These are phyloP conservation scores for Phengaris alcon DNA, from an alignment of 2,888 invertebrate species.

Conservation along the genomic window DNA sequence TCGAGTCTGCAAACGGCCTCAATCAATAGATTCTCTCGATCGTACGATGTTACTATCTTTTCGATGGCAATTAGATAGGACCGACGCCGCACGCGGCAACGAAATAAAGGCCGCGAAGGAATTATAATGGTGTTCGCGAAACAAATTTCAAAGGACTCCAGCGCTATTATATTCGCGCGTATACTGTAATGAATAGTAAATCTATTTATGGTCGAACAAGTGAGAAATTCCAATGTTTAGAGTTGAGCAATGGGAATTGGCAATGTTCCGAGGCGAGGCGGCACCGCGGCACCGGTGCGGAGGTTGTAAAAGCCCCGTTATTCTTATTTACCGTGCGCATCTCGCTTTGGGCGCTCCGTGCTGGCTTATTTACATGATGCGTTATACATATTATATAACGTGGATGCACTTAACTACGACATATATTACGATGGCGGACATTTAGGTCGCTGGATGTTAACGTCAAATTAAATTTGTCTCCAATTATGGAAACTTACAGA, in stretches of 20 bases:
- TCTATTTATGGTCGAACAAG: conserved; percentile 66
- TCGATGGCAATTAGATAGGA: conserved; percentile 32
- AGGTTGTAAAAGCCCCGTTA: conserved; percentile 76
- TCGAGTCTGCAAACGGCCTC: conserved; percentile 37
- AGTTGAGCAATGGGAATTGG: conserved; percentile 75
- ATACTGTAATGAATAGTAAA: conserved; percentile 56
- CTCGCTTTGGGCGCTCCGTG: conserved; percentile 64
- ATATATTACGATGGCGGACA: conserved; percentile 38
- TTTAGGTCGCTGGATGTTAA: conserved; percentile 7
- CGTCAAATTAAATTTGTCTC: background rate
- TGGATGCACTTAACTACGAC: conserved; percentile 37
- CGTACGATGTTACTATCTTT: background rate
- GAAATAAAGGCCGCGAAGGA: conserved; percentile 47
- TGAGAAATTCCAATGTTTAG: conserved; percentile 73
- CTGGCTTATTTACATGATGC: conserved; percentile 57
- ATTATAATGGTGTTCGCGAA: conserved; percentile 36
- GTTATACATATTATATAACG: conserved; percentile 35
- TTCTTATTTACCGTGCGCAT: conserved; percentile 76
- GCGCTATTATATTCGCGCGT: conserved; percentile 38
- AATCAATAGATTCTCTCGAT: background rate
- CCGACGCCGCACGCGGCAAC: conserved; percentile 45
- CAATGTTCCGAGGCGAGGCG: conserved; percentile 70
- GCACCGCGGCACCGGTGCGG: conserved; percentile 57
- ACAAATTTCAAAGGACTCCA: conserved; percentile 41
- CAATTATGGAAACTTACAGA: background rate